Evolutionary conservation across 2,797 vertebrate species (phyloP), one percentile per base, ranked within the genome.

Genomic region (Sphaeramia orbicularis): DNA sequence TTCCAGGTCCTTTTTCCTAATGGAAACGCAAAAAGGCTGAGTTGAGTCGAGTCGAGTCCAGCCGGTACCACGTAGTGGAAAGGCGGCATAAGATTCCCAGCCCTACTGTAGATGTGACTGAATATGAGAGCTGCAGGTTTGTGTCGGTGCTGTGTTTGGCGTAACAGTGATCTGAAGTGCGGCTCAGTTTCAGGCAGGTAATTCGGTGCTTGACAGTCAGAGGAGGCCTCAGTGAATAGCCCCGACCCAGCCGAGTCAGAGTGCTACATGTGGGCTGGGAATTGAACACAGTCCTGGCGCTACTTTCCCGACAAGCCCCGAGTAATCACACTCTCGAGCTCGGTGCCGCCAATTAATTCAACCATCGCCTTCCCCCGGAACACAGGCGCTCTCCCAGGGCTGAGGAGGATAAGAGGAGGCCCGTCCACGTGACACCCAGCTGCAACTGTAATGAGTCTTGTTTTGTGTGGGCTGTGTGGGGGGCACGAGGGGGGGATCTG

Each of bases 271-370:
- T n/a, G 67, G 77, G 82, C 86, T 80, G 90, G 90, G 91, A 91
- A 89, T 91, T 92, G 80, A 88, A 80, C 84, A 60, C 65, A 75
- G 90, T 85, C 90, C 65, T 84, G 54, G 83, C 82, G 88, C 86
- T 85, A 89, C 93, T 87, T 87, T 86, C 74, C 62, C 57, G 89
- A 93, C 94, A 95, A 91, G 94, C 84, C 89, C 92, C 75, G 84
- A 89, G 30, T 86, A 92, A 95, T 95, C 92, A 92, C 91, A 91
- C 91, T 92, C 86, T 90, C 67, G 85, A 66, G 83, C 76, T 78
- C 71, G 44, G 65, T 83, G 66, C 74, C 80, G 86, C 77, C 93
- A 94, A 95, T 96, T 95, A 95, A 95, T 94, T 94, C 93, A 91
- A 74, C 82, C 87, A 38, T 81, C 18, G 48, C 77, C 81, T 83